phyloP scores from a whole-genome alignment of 2,113 vertebrate genomes.

The Vireo altiloquus region DNA sequence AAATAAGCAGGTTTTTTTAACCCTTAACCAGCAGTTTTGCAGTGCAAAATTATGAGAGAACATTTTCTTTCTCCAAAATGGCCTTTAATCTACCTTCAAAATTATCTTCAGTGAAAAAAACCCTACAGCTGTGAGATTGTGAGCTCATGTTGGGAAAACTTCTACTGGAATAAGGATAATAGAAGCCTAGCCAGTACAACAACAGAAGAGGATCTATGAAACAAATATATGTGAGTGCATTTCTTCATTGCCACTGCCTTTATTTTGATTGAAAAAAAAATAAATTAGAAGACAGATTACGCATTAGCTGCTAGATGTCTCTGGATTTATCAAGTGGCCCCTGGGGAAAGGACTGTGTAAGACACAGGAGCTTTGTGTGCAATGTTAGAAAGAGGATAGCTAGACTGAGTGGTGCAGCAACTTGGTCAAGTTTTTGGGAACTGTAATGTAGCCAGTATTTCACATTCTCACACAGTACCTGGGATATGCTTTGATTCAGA shows the following conservation, averaged over 20 bases:
- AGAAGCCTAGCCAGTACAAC: neutral
- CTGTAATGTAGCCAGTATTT: neutral
- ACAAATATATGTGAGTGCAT: neutral
- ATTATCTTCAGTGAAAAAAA: neutral
- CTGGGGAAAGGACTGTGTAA: neutral
- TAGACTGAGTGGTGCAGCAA: neutral
- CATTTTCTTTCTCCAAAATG: conserved; percentile 8
- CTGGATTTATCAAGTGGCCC: too few species aligned
- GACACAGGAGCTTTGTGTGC: neutral
- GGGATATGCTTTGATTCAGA: neutral
- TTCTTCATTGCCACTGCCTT: neutral
- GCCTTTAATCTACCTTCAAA: neutral
- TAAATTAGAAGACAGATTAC: neutral
- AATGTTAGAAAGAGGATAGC: neutral
- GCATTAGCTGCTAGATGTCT: neutral
- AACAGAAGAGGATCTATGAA: neutral
- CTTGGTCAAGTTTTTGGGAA: neutral
- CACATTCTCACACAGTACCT: neutral
- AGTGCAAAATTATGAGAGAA: neutral
- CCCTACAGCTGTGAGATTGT: neutral
- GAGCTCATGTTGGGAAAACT: neutral
- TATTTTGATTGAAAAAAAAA: neutral
- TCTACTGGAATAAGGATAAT: neutral
- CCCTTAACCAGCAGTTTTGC: neutral
- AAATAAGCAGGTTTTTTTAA: neutral